Percentiles rank a stretch among this genome's conserved stretches.
phyloP scores from a whole-genome alignment of 2,113 vertebrate genomes.

The Petrocephalus microphthalmus region DNA sequence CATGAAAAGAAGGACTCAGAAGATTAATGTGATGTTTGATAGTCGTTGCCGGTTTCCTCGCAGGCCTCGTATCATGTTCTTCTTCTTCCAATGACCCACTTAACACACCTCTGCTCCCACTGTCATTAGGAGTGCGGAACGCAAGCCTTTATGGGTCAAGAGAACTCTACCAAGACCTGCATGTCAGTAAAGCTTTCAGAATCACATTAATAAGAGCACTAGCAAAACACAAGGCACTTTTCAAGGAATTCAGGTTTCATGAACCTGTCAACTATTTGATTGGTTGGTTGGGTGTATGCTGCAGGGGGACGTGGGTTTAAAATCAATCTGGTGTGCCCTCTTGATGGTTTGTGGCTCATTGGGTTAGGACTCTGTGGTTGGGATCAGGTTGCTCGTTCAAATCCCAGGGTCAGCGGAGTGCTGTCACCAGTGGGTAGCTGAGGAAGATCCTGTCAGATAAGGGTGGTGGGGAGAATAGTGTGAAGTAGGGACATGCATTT shows the following conservation, averaged over 20 bases:
- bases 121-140: neutral
- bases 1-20: neutral
- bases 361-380: neutral
- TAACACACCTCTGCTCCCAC: neutral
- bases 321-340: no score
- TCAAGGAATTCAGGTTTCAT: neutral
- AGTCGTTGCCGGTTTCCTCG: neutral
- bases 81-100: neutral
- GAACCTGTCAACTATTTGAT: neutral
- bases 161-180: neutral
- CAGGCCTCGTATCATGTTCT: neutral
- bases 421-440: neutral
- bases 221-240: neutral
- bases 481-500: no score
- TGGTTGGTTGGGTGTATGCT: neutral
- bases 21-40: constrained; percentile 15
- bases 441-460: neutral
- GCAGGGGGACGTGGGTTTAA: no score
- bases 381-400: neutral
- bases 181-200: neutral
- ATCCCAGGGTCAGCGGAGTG: neutral
- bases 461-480: neutral
- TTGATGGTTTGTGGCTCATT: neutral
- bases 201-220: neutral
- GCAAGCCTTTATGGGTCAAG: neutral